phyloP scores from a whole-genome alignment of 2,888 invertebrate genomes.

The Campaea margaritaria region DNA sequence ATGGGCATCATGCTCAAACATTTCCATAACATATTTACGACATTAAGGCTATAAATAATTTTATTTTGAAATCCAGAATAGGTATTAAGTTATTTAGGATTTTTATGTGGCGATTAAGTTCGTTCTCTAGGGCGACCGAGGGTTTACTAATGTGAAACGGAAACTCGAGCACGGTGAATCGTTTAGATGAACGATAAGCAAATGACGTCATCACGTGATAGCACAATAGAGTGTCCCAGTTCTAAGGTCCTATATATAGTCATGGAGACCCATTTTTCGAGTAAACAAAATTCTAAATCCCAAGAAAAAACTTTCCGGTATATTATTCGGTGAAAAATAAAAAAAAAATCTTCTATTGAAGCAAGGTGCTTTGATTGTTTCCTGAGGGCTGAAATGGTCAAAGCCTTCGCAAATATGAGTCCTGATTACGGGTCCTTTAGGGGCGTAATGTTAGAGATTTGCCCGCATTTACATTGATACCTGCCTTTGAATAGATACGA shows the following conservation, averaged over 20 bases:
- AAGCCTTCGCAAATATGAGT: slow-evolving; percentile 11
- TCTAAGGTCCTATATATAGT: slow-evolving; percentile 3
- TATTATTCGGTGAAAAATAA: background rate
- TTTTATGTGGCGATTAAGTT: slow-evolving; percentile 35
- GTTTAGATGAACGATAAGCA: slow-evolving; percentile 68
- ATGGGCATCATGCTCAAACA: too few relatives aligned
- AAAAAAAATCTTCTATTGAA: background rate
- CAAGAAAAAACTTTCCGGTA: background rate
- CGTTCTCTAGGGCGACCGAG: slow-evolving; percentile 52
- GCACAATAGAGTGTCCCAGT: slow-evolving; percentile 28
- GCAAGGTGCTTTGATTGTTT: slow-evolving; percentile 5
- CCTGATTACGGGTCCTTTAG: slow-evolving; percentile 24
- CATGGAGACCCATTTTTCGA: background rate
- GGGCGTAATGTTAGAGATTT: slow-evolving; percentile 16
- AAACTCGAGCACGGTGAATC: slow-evolving; percentile 63
- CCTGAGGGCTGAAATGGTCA: slow-evolving; percentile 6
- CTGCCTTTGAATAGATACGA: slow-evolving; percentile 28
- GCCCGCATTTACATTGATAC: slow-evolving; percentile 30
- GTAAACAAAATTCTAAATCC: slow-evolving; percentile 1
- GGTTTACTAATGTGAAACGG: slow-evolving; percentile 66
- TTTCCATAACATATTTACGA: background rate
- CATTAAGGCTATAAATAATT: background rate
- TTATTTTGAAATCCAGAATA: background rate
- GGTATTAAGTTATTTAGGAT: slow-evolving; percentile 19
- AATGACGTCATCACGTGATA: slow-evolving; percentile 67